Base-by-base conservation (phyloP, 2,113 vertebrate genomes). In the Psilopsiagon aymara region DNA sequence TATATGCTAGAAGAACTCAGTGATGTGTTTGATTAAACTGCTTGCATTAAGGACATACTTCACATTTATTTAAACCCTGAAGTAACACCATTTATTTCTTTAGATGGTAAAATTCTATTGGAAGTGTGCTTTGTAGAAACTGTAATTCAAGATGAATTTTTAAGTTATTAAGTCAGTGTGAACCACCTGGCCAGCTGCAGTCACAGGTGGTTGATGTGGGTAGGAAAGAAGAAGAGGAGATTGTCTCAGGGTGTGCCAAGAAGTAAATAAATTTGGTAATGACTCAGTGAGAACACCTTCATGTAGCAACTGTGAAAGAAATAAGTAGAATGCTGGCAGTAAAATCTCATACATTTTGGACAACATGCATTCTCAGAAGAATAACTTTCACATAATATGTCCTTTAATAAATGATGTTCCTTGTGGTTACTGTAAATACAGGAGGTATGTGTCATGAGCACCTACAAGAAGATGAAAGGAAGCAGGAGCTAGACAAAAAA, bases 21-120 rank as follows among this genome's bases (percentile, higher is more conserved):
- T 91, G 79, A 93, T 94, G 90, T 95, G 88, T 95, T 97, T 96
- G 88, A 95, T 97, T 97, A 97, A 95, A 94, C 75, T 88, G 74
- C 79, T 94, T 88, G 49, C 51, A 69, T 88, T 93, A 94, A 95
- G 82, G 57, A 88, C 86, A 92, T 57, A 94, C 47, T 95, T 88
- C 93, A 84, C 69, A 93, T 94, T 97, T 93, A 28, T 86, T 91
- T 91, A 95, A 97, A 93, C 62, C 69, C 77, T 69, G 74, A 88
- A 62, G 85, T 95, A 94, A 93, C 80, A 57, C 44, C 74, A 68
- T 95, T 94, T 77, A 86, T 90, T 94, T 82, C 52, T 90, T 57
- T 52, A 86, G 55, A 82, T 68, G 33, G 8, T 62, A 68, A 90
- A 86, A 83, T 46, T 78, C 44, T 75, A 35, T 53, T 86, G 75